Base-by-base conservation (phyloP, 2,797 vertebrate species). In the Karalla daura region DNA sequence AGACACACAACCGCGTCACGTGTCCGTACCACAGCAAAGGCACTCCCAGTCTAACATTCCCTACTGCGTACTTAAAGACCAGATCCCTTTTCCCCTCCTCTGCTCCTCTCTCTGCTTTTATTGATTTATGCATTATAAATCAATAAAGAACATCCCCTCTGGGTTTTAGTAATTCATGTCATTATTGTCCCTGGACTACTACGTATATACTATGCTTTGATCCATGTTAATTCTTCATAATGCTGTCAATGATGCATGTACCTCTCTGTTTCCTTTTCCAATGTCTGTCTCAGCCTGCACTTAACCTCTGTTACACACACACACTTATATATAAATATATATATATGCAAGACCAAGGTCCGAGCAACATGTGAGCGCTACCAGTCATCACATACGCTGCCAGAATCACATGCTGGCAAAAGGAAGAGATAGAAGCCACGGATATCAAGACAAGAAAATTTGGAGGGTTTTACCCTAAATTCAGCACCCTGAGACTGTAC, bases 81-180 rank as follows among this genome's bases (percentile, higher is more conserved):
- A 21, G 30, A 15, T 46, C 5, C 25, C 14, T 50, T 10, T 55
- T n/a, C n/a, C n/a, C n/a, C n/a, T n/a, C n/a, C n/a, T n/a, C n/a
- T n/a, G n/a, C n/a, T n/a, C n/a, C 3, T 6, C 28, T 30, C 6
- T 30, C 6, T 47, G 7, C 43, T 45, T 36, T 43, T 53, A 45
- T 40, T 37, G 41, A 14, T 47, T 36, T 41, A n/a, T 53, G 41
- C n/a, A 20, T 10, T 39, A 21, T 20, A 35, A 52, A 21, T 66
- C 18, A 35, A 0, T 25, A 15, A 7, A 46, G n/a, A 53, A 2
- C 15, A 46, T 14, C 30, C 2, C 20, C 11, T 9, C 10, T 28
- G 46, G 17, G 28, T 12, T 17, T 17, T n/a, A 13, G 45, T 47
- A 27, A 28, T 28, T 32, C 10, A 20, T 49, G 17, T 13, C 46